A percentile compares a stretch with the other conserved stretches of the same genome.
These are phyloP conservation scores for Lindbergichthys nudifrons DNA, from an alignment of 2,797 vertebrate genomes.

Conservation along the genomic window DNA sequence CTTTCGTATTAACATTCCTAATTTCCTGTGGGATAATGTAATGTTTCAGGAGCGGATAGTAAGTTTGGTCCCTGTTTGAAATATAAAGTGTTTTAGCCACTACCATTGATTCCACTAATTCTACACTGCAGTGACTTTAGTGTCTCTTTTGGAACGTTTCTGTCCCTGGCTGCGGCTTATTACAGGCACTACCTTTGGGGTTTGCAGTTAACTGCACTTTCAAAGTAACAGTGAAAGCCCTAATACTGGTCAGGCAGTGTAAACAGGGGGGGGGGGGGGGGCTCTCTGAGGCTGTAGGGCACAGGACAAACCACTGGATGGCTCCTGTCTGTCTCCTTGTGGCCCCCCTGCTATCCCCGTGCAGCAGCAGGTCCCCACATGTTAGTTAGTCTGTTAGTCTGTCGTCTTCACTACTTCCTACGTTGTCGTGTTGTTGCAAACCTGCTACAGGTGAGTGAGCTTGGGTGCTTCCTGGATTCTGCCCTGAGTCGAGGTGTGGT, in stretches of 20 bases:
- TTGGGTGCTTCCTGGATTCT: constrained; percentile 99
- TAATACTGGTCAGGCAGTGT: constrained; percentile 28
- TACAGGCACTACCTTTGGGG: neutral
- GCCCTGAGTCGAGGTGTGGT: constrained; percentile 97
- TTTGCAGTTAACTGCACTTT: constrained; percentile 22
- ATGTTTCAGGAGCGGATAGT: neutral
- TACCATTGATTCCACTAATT: neutral
- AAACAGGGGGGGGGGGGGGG: constrained; percentile 5
- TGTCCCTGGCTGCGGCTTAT: constrained; percentile 5
- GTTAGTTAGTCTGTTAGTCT: constrained; percentile 67
- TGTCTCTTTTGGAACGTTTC: constrained; percentile 14
- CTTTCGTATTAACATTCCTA: neutral
- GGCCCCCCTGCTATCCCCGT: constrained; percentile 22
- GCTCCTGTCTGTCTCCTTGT: constrained; percentile 35
- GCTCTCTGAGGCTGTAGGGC: constrained; percentile 21
- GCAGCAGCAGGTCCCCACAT: constrained; percentile 57
- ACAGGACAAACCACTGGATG: constrained; percentile 60
- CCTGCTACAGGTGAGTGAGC: constrained; percentile 98
- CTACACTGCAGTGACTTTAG: neutral
- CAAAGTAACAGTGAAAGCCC: constrained; percentile 19
- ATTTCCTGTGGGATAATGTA: neutral
- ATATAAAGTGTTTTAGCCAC: constrained; percentile 7
- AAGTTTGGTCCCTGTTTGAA: constrained; percentile 21
- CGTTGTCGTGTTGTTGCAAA: constrained; percentile 72
- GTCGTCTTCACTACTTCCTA: constrained; percentile 65